Conservation (phyloP, 2,888 invertebrate genomes). For the Acanthosepion lycidas region DNA sequence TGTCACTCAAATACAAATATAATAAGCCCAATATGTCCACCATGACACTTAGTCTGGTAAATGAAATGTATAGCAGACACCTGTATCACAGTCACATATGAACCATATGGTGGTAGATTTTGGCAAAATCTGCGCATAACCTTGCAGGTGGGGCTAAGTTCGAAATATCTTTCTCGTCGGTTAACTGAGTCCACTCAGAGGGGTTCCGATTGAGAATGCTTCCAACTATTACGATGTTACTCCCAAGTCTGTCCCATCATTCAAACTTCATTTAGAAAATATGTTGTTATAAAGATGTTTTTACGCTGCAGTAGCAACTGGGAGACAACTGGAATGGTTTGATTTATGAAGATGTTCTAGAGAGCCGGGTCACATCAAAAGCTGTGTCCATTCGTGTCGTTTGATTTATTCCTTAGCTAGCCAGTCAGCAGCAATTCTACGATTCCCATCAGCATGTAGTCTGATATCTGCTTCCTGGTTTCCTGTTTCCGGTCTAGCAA, state of each 20-base stretch:
- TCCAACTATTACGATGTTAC: no score
- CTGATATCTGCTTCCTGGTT: slow-evolving; percentile 33
- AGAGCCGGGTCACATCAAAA: background rate
- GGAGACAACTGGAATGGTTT: background rate
- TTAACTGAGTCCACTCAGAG: no score
- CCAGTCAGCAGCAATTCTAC: background rate
- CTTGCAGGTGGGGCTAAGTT: no score
- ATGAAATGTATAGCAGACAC: no score
- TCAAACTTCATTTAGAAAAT: background rate
- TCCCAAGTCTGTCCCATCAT: background rate
- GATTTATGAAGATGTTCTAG: background rate
- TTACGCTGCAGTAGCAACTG: background rate
- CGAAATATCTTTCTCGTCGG: no score
- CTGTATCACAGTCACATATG: no score
- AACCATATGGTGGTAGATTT: no score
- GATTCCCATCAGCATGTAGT: background rate
- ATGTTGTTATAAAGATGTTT: background rate
- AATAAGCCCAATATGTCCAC: no score
- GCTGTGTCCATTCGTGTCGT: background rate
- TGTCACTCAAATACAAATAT: no score
- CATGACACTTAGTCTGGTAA: no score
- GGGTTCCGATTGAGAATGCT: no score
- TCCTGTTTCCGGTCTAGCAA: background rate
- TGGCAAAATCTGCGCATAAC: no score
- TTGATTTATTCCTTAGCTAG: background rate